Conservation (phyloP, 2,113 vertebrate species). For the Calidris pygmaea region DNA sequence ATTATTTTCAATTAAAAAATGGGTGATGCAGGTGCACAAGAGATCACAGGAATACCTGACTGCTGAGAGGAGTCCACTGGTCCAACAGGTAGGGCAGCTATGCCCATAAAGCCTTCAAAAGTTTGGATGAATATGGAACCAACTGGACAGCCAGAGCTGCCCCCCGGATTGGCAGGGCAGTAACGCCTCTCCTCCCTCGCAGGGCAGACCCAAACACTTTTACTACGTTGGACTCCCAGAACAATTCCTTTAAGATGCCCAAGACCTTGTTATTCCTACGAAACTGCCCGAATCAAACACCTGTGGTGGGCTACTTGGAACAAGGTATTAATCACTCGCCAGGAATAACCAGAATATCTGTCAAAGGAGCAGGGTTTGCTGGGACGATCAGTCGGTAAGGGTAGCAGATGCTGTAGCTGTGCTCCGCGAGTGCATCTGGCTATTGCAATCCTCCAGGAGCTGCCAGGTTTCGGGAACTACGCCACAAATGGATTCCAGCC, state of each 20-base stretch:
- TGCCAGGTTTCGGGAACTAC: conserved; percentile 36
- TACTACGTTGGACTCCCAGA: rapidly evolving
- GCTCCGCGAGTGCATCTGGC: conserved; percentile 16
- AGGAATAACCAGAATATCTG: conserved; percentile 36
- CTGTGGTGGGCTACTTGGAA: conserved; percentile 9
- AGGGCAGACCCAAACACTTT: neutral
- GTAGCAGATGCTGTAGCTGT: conserved; percentile 9
- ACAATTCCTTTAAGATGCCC: neutral
- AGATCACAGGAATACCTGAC: neutral
- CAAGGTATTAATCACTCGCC: conserved; percentile 6
- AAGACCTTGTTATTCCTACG: neutral
- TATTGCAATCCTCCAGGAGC: conserved; percentile 54
- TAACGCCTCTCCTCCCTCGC: rapidly evolving
- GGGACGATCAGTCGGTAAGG: conserved; percentile 1
- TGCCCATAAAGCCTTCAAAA: neutral
- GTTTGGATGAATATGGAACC: neutral
- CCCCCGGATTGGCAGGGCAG: neutral
- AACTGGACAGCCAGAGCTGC: neutral
- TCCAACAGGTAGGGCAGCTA: neutral
- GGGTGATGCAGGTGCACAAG: neutral
- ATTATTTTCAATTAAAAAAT: neutral
- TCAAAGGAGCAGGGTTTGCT: conserved; percentile 25
- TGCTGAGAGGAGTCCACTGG: neutral
- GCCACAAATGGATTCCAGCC: conserved; percentile 37
- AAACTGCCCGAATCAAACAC: conserved; percentile 4